Conservation (phyloP, 2,113 vertebrate genomes). For the Psephotus haematonotus region DNA sequence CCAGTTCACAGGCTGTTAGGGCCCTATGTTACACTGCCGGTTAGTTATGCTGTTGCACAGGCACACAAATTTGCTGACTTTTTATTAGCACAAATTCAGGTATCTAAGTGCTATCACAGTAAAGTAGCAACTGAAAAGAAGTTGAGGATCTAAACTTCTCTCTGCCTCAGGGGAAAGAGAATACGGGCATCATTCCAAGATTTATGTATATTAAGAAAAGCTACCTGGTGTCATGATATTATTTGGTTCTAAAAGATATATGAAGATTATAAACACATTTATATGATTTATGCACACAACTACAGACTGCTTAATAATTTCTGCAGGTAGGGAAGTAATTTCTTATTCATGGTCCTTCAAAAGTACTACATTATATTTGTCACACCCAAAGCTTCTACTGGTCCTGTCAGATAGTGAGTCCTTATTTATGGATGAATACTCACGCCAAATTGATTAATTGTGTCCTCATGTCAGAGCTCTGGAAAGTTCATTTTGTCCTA, state of each 20-base stretch:
- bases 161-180: background rate
- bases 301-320: background rate
- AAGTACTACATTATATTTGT: background rate
- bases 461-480: background rate
- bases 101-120: background rate
- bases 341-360: background rate
- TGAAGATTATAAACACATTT: background rate
- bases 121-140: background rate
- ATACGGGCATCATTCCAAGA: background rate
- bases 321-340: background rate
- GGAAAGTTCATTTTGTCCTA: background rate
- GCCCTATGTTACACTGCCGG: background rate
- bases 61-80: background rate
- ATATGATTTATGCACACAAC: background rate
- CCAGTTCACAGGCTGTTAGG: background rate
- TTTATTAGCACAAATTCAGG: background rate
- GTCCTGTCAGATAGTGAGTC: background rate
- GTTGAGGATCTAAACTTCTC: background rate
- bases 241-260: background rate
- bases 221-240: background rate
- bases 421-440: background rate
- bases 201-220: background rate
- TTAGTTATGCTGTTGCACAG: background rate
- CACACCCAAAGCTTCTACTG: background rate
- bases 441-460: background rate